Evolutionary conservation across 2,113 vertebrate species (phyloP), one percentile per base, ranked within the genome.

Genomic region (Anthoscopus minutus): DNA sequence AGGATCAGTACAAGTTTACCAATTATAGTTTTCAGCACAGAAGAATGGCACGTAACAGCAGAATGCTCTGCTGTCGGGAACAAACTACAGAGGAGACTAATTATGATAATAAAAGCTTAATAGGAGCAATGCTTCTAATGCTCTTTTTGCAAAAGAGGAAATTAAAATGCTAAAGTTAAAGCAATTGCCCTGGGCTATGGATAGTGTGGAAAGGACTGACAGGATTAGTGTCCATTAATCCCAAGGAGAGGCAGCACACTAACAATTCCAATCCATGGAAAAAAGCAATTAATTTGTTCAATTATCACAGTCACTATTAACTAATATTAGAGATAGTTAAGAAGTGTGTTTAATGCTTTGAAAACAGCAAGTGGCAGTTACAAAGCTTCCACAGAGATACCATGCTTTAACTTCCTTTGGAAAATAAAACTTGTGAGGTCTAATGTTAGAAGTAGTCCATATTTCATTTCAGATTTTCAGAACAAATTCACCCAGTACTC

Each of bases 101-200:
- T 85, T 91, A 85, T 15, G 45, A 38, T 30, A 96, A 94, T 88
- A 92, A 93, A 92, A 88, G 48, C 54, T 74, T 92, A 95, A 94
- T 74, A 22, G 64, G 33, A 95, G 71, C 67, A 92, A 92, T 10
- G 56, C 51, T 84, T 70, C 77, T 37, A 70, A 83, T 84, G 53
- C 65, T 84, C 70, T 37, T 87, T 88, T 47, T 61, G 65, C 61
- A 87, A 51, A 79, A 81, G 80, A 84, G 81, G 37, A 88, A 89
- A 86, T 86, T 62, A 83, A 81, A 91, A 31, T 40, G 65, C 40
- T 57, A 1, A 71, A 79, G 72, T 89, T 74, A 81, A 81, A 89
- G 48, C 37, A 60, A 57, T 17, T 71, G 81, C 91, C 57, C 70
- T n/a, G 23, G 81, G 91, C 86, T 69, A 74, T 6, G 65, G 69